Evolutionary conservation across 2,888 invertebrate species (phyloP).

Genomic region (Pyrocoelia pectoralis): DNA sequence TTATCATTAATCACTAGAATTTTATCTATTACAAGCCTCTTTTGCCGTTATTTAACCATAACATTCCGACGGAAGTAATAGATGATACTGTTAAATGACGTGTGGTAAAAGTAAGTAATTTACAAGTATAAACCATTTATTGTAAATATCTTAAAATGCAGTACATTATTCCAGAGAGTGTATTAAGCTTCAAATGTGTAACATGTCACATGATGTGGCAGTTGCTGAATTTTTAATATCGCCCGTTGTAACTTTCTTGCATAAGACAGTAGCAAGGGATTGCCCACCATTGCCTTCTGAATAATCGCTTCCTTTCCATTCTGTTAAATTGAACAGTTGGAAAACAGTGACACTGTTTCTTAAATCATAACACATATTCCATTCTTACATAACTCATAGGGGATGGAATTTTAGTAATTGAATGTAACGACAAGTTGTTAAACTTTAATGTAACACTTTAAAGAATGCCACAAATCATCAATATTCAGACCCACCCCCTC

Average conservation of each 20-base stretch:
- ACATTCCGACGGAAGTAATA: slow-evolving; percentile 16
- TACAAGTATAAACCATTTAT: neutral
- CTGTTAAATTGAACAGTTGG: neutral
- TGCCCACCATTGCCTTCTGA: neutral
- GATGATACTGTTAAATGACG: slow-evolving; percentile 27
- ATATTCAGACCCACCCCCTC: slow-evolving; percentile 7
- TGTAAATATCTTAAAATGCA: neutral
- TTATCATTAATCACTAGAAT: slow-evolving; percentile 28
- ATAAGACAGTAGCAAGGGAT: neutral
- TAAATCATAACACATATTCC: too few species aligned
- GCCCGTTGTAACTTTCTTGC: slow-evolving; percentile 18
- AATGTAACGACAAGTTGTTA: slow-evolving; percentile 15
- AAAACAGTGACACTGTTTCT: neutral
- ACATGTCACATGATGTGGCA: slow-evolving; percentile 29
- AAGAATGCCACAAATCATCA: slow-evolving; percentile 12
- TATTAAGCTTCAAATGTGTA: slow-evolving; percentile 10
- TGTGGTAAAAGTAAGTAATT: slow-evolving; percentile 12
- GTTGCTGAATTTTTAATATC: slow-evolving; percentile 30
- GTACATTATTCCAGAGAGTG: neutral
- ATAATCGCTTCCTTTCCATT: neutral
- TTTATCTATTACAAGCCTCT: slow-evolving; percentile 22
- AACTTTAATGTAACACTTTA: slow-evolving; percentile 17
- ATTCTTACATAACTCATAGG: too few species aligned
- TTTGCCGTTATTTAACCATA: neutral
- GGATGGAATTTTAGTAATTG: too few species aligned